phyloP scores from a whole-genome alignment of 2,113 vertebrate genomes.

The Neodon shergylaensis region DNA sequence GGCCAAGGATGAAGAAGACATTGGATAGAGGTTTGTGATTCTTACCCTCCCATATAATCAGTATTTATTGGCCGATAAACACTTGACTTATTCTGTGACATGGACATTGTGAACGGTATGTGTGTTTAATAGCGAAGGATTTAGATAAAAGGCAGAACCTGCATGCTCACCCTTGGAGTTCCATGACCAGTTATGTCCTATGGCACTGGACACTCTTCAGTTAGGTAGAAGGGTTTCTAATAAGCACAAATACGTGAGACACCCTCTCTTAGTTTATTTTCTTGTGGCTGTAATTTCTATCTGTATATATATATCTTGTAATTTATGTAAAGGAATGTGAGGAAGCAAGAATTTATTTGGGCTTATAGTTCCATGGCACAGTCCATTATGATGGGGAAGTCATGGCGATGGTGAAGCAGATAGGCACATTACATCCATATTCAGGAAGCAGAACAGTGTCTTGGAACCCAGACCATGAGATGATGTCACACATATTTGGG shows the following conservation, averaged over 20 bases:
- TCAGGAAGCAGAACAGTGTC: background rate
- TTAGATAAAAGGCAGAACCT: background rate
- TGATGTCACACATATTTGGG: background rate
- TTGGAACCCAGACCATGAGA: background rate
- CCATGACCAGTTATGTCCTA: background rate
- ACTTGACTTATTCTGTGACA: accelerated
- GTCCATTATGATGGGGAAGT: background rate
- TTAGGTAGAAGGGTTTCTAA: background rate
- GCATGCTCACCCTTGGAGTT: background rate
- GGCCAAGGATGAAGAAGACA: background rate
- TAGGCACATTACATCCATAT: too few relatives aligned
- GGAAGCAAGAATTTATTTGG: background rate
- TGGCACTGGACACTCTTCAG: background rate
- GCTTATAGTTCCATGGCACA: background rate
- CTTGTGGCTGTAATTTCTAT: too few relatives aligned
- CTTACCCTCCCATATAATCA: background rate
- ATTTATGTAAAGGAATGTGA: background rate
- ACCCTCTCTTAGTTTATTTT: background rate
- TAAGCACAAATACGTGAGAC: accelerated
- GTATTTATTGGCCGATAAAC: background rate
- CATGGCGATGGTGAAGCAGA: background rate
- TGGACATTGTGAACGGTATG: background rate
- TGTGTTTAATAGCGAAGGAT: background rate
- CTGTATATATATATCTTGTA: background rate
- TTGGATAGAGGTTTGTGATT: background rate